These are phyloP conservation scores for Gorsachius magnificus DNA, from an alignment of 2,797 vertebrate genomes.

Conservation along the genomic window DNA sequence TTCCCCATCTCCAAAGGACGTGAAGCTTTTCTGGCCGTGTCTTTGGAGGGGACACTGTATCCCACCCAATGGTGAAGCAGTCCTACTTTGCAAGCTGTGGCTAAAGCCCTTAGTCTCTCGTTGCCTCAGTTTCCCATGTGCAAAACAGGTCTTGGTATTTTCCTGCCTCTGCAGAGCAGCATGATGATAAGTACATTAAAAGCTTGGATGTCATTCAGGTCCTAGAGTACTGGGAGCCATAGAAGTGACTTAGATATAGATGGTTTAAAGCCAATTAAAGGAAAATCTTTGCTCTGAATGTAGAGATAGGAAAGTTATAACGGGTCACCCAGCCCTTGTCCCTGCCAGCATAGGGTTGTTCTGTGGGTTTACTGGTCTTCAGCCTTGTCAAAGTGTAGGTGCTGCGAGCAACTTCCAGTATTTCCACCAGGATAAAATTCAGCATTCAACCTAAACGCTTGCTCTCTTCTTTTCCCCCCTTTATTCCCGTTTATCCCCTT, in stretches of 20 bases:
- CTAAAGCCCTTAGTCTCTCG: not conserved
- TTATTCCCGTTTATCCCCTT: not conserved
- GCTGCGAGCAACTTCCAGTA: not conserved
- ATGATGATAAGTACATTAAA: not conserved
- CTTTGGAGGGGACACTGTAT: not conserved
- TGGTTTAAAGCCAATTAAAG: conserved; percentile 19
- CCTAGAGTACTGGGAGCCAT: not conserved
- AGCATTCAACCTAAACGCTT: not conserved
- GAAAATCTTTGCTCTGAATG: not conserved
- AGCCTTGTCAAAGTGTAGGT: not conserved
- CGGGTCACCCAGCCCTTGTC: not conserved
- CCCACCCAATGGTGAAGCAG: not conserved
- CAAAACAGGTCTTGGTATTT: not conserved
- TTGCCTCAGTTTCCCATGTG: not conserved
- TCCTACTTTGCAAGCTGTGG: not conserved
- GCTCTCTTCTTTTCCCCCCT: not conserved
- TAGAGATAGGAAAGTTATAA: not conserved
- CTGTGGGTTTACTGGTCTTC: not conserved
- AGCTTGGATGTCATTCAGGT: not conserved
- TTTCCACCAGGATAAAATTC: not conserved
- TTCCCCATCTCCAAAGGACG: not conserved
- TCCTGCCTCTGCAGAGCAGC: not conserved
- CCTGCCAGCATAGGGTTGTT: not conserved
- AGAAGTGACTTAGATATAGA: not conserved
- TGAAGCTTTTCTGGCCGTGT: not conserved